These are phyloP conservation scores for Nothoprocta pentlandii DNA, from an alignment of 2,113 vertebrate genomes.

Conservation along the genomic window DNA sequence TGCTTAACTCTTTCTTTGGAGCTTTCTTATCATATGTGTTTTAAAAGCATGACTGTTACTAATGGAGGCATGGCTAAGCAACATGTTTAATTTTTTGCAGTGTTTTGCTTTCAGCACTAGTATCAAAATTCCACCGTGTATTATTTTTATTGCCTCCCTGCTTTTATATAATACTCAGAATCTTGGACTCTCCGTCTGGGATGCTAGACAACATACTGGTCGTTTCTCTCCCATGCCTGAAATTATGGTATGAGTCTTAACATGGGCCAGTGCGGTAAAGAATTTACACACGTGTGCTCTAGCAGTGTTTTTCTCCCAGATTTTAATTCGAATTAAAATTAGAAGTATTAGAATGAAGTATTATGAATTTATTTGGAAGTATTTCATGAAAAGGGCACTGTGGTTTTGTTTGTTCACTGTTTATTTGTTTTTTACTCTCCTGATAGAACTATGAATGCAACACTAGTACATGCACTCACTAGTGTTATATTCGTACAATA, in stretches of 20 bases:
- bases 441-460: neutral
- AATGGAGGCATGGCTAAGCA: constrained; percentile 7
- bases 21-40: neutral
- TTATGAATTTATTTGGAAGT: neutral
- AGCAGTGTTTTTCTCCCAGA: neutral
- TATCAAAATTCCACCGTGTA: neutral
- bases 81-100: neutral
- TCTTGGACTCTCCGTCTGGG: neutral
- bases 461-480: neutral
- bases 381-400: rapidly evolving
- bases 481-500: neutral
- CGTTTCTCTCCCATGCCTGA: neutral
- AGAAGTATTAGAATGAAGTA: too few species aligned
- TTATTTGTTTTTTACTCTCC: neutral
- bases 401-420: neutral
- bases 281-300: neutral
- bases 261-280: neutral
- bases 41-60: neutral
- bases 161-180: neutral
- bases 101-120: neutral
- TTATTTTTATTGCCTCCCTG: neutral
- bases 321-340: neutral
- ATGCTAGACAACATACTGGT: neutral
- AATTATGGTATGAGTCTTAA: neutral
- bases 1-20: constrained; percentile 29